Evolutionary conservation across 1,140 invertebrate species (phyloP), one percentile per base, ranked within the genome.

Genomic region (Ylistrum balloti): DNA sequence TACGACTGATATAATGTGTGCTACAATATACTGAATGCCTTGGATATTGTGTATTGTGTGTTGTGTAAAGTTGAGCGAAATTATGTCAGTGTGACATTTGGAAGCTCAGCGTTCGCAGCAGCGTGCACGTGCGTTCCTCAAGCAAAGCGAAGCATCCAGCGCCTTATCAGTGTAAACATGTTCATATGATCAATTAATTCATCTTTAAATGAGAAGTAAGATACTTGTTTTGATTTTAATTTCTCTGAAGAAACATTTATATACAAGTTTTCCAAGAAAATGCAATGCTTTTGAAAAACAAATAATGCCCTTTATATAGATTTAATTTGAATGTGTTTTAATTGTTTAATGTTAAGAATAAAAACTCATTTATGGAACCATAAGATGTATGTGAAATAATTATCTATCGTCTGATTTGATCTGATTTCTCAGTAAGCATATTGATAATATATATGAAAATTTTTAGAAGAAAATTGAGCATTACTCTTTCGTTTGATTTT

Each of bases 41-140:
- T 74, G 56, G 9, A n/a, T 74, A 74, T 74, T 74, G 56, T 48
- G n/a, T 74, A 74, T 74, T 74, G 56, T 74, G 56, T 74, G 56
- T 74, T 74, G 56, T 74, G 56, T 74, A 74, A 28, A 28, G 56
- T 74, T 74, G 56, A 74, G 56, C 56, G 17, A 74, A 74, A 28
- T 74, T 1, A 74, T 74, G 56, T 74, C 56, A 74, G 5, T 28
- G 5, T 74, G 56, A 74, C 56, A 17, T 74, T 74, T 74, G 56
- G 22, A 74, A n/a, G 56, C 56, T 74, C 28, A 74, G 7, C 56
- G 56, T 74, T 74, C 56, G 56, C 56, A 74, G 56, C 56, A 74
- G 56, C 56, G 56, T 74, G 56, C 56, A 74, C 56, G 56, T 74
- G 56, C 56, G 56, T n/a, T 74, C 56, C 17, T 74, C 9, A 28